A percentile compares a stretch with the other conserved stretches of the same genome.
Conservation (phyloP, 2,797 vertebrate genomes). For the Dallia pectoralis region DNA sequence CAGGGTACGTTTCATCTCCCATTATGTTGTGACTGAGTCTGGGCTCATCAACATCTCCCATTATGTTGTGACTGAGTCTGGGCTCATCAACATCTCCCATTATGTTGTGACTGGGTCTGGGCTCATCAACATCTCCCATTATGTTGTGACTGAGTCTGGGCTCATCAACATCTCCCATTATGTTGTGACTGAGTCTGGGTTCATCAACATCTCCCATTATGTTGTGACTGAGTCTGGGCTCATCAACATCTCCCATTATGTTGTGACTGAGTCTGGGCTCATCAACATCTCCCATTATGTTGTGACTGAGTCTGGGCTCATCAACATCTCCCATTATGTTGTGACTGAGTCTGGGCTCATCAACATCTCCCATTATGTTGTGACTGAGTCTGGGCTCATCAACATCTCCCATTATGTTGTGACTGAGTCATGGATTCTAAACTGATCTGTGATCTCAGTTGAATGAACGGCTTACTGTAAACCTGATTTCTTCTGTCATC, state of each 20-base stretch:
- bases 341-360: too few species aligned
- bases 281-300: too few species aligned
- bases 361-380: too few species aligned
- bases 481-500: not conserved
- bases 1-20: conserved; percentile 79
- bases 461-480: not conserved
- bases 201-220: too few species aligned
- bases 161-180: not conserved
- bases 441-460: not conserved
- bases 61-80: not conserved
- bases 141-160: not conserved
- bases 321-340: too few species aligned
- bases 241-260: too few species aligned
- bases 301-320: too few species aligned
- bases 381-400: too few species aligned
- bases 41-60: not conserved
- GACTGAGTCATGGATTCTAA: not conserved
- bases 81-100: not conserved
- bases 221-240: too few species aligned
- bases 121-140: not conserved
- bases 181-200: too few species aligned
- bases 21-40: not conserved
- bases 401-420: too few species aligned
- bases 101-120: not conserved
- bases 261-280: too few species aligned